These are phyloP conservation scores for Sprattus sprattus DNA, from an alignment of 2,113 vertebrate genomes.

Conservation along the genomic window DNA sequence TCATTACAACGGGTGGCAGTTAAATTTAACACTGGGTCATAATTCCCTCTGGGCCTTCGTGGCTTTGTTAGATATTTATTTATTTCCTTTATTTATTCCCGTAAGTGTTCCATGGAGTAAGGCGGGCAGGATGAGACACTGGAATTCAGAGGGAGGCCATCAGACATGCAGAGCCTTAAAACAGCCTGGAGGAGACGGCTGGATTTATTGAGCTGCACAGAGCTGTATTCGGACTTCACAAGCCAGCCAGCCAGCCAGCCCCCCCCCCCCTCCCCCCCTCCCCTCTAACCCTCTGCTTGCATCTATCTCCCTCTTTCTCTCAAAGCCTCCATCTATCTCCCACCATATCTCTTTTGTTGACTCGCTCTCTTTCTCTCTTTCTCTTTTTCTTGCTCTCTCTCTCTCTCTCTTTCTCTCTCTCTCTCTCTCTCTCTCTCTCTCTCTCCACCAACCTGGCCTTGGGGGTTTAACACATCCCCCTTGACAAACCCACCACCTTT, in stretches of 20 bases:
- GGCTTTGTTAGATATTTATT: slow-evolving; percentile 34
- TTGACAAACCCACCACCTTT: background rate
- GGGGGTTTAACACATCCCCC: background rate
- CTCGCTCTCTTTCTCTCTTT: background rate
- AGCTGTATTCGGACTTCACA: slow-evolving; percentile 54
- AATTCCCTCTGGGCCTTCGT: slow-evolving; percentile 33
- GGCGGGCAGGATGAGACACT: background rate
- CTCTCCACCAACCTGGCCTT: background rate
- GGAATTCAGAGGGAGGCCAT: background rate
- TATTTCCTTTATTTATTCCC: slow-evolving; percentile 34
- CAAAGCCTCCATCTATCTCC: background rate
- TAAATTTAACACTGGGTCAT: slow-evolving; percentile 39
- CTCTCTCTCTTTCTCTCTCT: slow-evolving; percentile 13
- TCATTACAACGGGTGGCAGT: slow-evolving; percentile 52
- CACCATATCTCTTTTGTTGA: background rate
- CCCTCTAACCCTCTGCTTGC: background rate
- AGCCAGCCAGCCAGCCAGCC: slow-evolving; percentile 10
- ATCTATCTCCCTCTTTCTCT: background rate
- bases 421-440: slow-evolving; percentile 25
- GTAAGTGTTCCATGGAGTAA: background rate
- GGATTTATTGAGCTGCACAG: slow-evolving; percentile 54
- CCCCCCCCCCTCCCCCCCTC: slow-evolving; percentile 31
- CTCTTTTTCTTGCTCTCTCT: background rate
- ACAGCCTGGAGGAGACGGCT: slow-evolving; percentile 31
- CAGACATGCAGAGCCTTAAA: slow-evolving; percentile 39